These are phyloP conservation scores for Salvelinus fontinalis DNA, from an alignment of 2,113 vertebrate species.

Conservation along the genomic window DNA sequence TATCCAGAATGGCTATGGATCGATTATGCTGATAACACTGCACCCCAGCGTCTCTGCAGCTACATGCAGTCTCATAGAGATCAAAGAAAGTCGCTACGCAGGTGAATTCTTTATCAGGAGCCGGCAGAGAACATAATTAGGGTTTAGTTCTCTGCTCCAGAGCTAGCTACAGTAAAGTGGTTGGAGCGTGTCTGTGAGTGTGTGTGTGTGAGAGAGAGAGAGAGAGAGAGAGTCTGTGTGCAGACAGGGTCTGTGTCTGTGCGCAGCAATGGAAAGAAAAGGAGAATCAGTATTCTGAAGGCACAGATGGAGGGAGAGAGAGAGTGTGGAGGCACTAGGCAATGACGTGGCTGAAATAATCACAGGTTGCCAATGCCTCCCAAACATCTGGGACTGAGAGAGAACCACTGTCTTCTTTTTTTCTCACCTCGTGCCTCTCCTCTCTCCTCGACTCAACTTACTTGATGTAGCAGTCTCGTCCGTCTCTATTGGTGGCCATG, in stretches of 20 bases:
- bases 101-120: slow-evolving; percentile 49
- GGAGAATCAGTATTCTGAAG: slow-evolving; percentile 73
- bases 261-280: slow-evolving; percentile 59
- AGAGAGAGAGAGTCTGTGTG: too few relatives aligned
- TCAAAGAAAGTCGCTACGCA: slow-evolving; percentile 44
- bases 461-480: slow-evolving; percentile 94
- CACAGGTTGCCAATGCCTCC: slow-evolving; percentile 65
- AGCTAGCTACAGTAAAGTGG: slow-evolving; percentile 17
- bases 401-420: slow-evolving; percentile 20
- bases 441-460: slow-evolving; percentile 62
- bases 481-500: slow-evolving; percentile 92
- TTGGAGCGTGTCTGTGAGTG: not conserved
- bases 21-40: slow-evolving; percentile 44
- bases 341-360: slow-evolving; percentile 74
- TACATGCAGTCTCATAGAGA: slow-evolving; percentile 23
- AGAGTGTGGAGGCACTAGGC: slow-evolving; percentile 66
- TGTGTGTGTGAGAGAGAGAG: not conserved
- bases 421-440: slow-evolving; percentile 37
- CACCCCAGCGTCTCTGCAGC: slow-evolving; percentile 44
- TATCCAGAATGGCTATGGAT: slow-evolving; percentile 53
- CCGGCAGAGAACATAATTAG: slow-evolving; percentile 6
- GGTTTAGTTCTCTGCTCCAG: slow-evolving; percentile 40
- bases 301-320: slow-evolving; percentile 65
- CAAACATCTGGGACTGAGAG: slow-evolving; percentile 61
- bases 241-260: slow-evolving; percentile 50